Base-by-base conservation (phyloP, 1,140 invertebrate genomes). In the Zaprionus lachaisei region DNA sequence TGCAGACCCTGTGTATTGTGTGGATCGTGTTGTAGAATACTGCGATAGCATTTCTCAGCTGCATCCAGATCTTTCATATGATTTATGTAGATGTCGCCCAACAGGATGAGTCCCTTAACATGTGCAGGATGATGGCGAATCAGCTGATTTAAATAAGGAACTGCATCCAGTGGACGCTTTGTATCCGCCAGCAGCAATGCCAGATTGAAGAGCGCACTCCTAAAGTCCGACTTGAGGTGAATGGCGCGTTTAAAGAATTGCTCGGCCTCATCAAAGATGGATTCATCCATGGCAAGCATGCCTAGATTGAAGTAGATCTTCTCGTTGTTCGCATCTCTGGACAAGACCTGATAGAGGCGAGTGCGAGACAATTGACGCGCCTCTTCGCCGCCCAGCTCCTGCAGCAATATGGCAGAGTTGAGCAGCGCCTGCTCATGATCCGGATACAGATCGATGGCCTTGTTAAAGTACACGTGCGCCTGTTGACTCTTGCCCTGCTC, bases 11-110 rank as follows among this genome's bases (percentile, higher is more conserved):
- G 98, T 60, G 98, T 97, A 92, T 99, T 98, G 63, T 96, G 95
- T 0, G 98, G 97, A 75, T 99, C 98, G 47, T 98, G 92, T 79
- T 96, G 95, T 1, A 99, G 92, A 79, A 99, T 99, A 72, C 96
- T 95, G 55, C 96, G 95, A 93, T 99, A 99, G 92, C 98, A 99
- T 96, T 98, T 97, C 94, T 98, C 97, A 24, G 98, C 98, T 1
- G 97, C 97, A 91, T 98, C 97, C 82, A 99, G 93, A 93, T 99
- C 98, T 92, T 99, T 99, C 77, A 99, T 96, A 75, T 97, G 97
- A 93, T 99, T 99, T 47, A 99, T 98, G 93, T 99, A 99, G 83
- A 99, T 98, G 92, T 99, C 98, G 15, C 98, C 98, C 6, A 99
- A 94, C 17, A 99, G 94, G 73, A 99, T 98, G 11, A 99, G 94